These are phyloP conservation scores for Parus major DNA, from an alignment of 2,113 vertebrate species.

Conservation along the genomic window DNA sequence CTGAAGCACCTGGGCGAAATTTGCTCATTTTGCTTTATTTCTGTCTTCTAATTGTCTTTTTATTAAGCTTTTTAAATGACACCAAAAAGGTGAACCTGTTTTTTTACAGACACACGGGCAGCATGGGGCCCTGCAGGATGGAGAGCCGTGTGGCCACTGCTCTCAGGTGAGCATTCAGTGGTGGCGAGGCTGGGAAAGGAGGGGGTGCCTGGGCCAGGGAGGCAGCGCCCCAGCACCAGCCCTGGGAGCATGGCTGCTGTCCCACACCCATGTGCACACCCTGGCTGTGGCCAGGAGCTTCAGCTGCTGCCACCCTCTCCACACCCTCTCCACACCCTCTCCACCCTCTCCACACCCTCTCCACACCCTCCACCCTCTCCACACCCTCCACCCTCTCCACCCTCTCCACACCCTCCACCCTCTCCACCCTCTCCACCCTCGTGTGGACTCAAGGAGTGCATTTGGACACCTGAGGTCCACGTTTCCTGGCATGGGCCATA, in stretches of 20 bases:
- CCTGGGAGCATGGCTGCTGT: neutral
- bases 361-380: too few species aligned
- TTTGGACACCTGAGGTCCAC: neutral
- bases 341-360: too few species aligned
- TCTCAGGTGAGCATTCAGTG: fast-evolving
- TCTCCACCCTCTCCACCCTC: neutral
- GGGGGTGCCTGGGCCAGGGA: neutral
- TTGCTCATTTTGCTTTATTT: too few species aligned
- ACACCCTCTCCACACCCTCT: too few species aligned
- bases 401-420: too few species aligned
- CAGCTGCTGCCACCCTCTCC: neutral
- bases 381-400: too few species aligned
- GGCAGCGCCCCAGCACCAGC: fast-evolving
- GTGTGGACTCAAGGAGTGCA: neutral
- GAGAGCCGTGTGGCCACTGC: fast-evolving
- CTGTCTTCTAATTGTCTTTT: too few species aligned
- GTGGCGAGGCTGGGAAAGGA: neutral
- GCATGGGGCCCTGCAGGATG: fast-evolving
- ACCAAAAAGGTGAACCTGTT: too few species aligned
- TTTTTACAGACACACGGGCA: neutral
- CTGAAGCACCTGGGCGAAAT: too few species aligned
- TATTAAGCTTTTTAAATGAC: too few species aligned
- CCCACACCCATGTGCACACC: fast-evolving
- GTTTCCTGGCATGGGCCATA: neutral
- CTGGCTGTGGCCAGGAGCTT: neutral